phyloP scores from a whole-genome alignment of 2,888 invertebrate species.

The Cheilosia soror region DNA sequence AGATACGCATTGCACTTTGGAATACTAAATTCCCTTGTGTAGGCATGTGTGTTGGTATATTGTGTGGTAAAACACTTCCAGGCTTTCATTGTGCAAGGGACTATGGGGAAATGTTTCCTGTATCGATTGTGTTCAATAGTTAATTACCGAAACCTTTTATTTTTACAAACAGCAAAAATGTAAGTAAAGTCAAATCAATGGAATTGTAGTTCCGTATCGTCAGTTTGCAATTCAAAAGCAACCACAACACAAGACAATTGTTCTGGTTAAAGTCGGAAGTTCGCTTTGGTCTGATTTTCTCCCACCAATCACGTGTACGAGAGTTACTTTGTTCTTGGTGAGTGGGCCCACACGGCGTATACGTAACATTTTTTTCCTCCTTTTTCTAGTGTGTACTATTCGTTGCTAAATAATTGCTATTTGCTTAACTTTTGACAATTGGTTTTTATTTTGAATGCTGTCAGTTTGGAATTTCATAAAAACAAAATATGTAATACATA shows the following conservation, averaged over 20 bases:
- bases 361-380: slow-evolving; percentile 8
- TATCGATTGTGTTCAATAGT: not conserved
- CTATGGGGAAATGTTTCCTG: not conserved
- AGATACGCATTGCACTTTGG: not conserved
- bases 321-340: not conserved
- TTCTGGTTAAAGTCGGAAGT: not conserved
- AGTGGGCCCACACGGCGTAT: slow-evolving; percentile 14
- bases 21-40: not conserved
- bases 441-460: not conserved
- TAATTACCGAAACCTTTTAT: not conserved
- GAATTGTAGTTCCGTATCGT: not conserved
- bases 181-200: no score
- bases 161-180: not conserved
- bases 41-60: no score
- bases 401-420: not conserved
- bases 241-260: not conserved
- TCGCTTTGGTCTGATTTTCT: slow-evolving; percentile 1
- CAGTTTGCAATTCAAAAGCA: not conserved
- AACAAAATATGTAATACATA: not conserved
- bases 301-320: slow-evolving; percentile 5
- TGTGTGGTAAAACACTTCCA: not conserved
- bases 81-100: not conserved
- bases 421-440: not conserved
- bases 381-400: not conserved
- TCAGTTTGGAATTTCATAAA: not conserved